A percentile compares a stretch with the other conserved stretches of the same genome.
phyloP scores from a whole-genome alignment of 2,113 vertebrate genomes.

The Crotalus horridus region DNA sequence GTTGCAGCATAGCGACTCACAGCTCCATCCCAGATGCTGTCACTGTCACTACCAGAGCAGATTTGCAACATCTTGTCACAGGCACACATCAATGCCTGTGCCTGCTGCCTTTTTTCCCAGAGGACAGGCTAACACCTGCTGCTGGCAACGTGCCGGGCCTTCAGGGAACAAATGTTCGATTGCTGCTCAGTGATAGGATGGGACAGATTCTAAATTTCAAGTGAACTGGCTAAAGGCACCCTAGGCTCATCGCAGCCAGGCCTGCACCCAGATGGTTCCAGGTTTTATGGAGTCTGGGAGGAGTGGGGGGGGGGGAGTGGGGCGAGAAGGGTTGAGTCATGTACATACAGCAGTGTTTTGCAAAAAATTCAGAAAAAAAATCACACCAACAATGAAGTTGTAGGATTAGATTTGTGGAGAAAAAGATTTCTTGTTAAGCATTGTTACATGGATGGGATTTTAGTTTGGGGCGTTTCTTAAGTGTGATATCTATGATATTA shows the following conservation, averaged over 20 bases:
- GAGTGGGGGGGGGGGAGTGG: conserved; percentile 1
- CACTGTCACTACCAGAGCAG: conserved; percentile 69
- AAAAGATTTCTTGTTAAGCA: not conserved
- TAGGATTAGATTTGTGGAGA: conserved; percentile 6
- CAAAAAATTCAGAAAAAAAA: conserved; percentile 35
- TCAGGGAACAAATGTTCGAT: conserved; percentile 78
- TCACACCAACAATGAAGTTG: conserved; percentile 26
- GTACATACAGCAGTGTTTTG: conserved; percentile 25
- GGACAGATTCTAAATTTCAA: conserved; percentile 76
- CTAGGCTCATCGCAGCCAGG: conserved; percentile 59
- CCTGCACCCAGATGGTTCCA: conserved; percentile 73
- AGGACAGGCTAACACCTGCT: conserved; percentile 88
- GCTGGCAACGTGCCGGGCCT: conserved; percentile 77
- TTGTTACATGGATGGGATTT: not conserved
- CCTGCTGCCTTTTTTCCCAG: conserved; percentile 80
- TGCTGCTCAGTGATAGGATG: conserved; percentile 77
- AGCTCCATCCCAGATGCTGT: conserved; percentile 78
- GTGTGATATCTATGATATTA: conserved; percentile 26
- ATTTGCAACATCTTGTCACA: conserved; percentile 82
- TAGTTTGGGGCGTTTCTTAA: not conserved
- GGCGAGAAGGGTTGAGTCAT: conserved; percentile 43
- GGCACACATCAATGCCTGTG: conserved; percentile 83
- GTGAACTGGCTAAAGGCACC: conserved; percentile 78
- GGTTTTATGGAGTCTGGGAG: conserved; percentile 41
- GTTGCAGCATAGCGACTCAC: conserved; percentile 73